Evolutionary conservation across 1,140 invertebrate genomes (phyloP).

Genomic region (Drosophila subpulchrella): DNA sequence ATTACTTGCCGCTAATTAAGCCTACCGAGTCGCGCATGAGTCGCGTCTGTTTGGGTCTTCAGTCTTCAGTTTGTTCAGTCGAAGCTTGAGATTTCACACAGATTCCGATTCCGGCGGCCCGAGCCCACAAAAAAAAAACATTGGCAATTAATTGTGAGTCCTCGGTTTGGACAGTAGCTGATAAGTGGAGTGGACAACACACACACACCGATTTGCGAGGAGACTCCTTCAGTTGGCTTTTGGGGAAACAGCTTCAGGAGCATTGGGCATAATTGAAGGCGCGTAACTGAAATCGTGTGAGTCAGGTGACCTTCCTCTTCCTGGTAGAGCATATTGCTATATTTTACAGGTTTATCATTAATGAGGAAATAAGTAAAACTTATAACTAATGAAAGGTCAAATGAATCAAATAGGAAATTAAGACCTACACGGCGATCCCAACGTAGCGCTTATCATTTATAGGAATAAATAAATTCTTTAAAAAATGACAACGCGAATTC

Average conservation of each 20-base stretch:
- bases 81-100: conserved; percentile 73
- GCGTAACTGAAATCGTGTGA: conserved; percentile 59
- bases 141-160: conserved; percentile 79
- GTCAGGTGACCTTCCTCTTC: conserved; percentile 3
- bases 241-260: conserved; percentile 30
- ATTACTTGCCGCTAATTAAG: conserved; percentile 80
- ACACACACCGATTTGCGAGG: conserved; percentile 20
- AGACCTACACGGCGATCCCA: too few species aligned
- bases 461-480: too few species aligned
- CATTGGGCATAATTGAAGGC: conserved; percentile 68
- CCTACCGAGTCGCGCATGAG: conserved; percentile 73
- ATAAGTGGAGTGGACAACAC: conserved; percentile 74
- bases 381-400: too few species aligned
- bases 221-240: conserved; percentile 24
- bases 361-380: too few species aligned
- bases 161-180: conserved; percentile 74
- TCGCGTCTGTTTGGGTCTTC: conserved; percentile 28
- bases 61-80: conserved; percentile 36
- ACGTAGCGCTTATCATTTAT: too few species aligned
- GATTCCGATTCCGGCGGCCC: conserved; percentile 63
- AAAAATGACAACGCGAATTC: too few species aligned
- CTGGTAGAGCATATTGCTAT: conserved; percentile 39
- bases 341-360: not conserved
- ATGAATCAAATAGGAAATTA: too few species aligned
- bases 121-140: conserved; percentile 60